Percentiles rank a stretch among this genome's conserved stretches.
These are phyloP conservation scores for Dasyornis broadbenti DNA, from an alignment of 2,113 vertebrate genomes.

Conservation along the genomic window DNA sequence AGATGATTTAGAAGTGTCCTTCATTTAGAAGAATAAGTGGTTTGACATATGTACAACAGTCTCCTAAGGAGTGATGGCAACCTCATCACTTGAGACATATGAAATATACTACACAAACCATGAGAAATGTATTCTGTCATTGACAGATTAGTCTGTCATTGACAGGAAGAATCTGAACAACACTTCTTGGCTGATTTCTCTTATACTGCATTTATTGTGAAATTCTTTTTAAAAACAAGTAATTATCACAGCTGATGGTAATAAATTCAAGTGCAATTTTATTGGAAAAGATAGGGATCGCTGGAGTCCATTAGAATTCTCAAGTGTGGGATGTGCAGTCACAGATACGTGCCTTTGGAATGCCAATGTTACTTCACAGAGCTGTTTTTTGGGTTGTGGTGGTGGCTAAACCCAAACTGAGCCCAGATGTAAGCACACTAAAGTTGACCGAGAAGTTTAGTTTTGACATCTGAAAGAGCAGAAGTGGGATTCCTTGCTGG, in stretches of 20 bases:
- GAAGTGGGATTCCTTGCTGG: not conserved
- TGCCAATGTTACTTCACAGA: fast-evolving
- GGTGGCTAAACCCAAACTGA: not conserved
- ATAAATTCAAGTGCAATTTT: not conserved
- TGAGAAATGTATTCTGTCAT: not conserved
- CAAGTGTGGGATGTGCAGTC: not conserved
- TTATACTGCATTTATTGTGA: not conserved
- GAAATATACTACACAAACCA: not conserved
- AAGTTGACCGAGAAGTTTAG: not conserved
- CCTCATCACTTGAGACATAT: not conserved
- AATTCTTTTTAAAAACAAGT: not conserved
- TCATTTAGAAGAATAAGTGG: not conserved
- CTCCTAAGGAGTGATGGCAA: not conserved
- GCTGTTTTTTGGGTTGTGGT: not conserved
- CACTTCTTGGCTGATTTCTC: not conserved
- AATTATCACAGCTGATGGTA: not conserved
- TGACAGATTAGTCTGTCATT: not conserved
- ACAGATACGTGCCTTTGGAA: not conserved
- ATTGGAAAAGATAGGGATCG: not conserved
- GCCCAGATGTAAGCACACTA: not conserved
- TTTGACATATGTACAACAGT: not conserved
- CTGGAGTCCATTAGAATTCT: not conserved
- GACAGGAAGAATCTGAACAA: not conserved
- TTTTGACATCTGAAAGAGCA: not conserved
- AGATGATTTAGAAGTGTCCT: not conserved